These are phyloP conservation scores for Leucophenga montana DNA, from an alignment of 2,888 invertebrate species.

Conservation along the genomic window DNA sequence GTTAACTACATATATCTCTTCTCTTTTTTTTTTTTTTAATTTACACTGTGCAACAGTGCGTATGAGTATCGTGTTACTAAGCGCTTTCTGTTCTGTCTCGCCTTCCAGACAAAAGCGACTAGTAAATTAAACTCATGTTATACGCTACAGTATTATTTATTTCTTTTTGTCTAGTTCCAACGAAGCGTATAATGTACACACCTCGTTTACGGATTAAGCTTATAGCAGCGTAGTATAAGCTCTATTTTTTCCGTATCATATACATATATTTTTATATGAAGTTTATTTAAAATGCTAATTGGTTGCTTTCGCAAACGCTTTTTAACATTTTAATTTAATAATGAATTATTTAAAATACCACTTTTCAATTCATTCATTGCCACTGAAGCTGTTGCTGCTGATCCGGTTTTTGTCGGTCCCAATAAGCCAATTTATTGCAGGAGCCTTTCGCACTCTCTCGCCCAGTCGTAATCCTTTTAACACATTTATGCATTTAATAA, in stretches of 20 bases:
- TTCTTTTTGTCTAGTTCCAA: not conserved
- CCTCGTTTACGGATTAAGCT: slow-evolving; percentile 16
- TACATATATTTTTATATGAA: too few relatives aligned
- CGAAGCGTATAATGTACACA: slow-evolving; percentile 20
- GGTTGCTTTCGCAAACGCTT: too few relatives aligned
- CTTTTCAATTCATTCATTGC: too few relatives aligned
- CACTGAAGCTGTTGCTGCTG: not conserved
- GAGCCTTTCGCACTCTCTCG: not conserved
- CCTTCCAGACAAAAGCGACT: not conserved
- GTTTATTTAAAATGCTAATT: too few relatives aligned
- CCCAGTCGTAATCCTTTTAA: too few relatives aligned
- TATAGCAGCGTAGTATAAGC: slow-evolving; percentile 14
- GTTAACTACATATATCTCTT: too few relatives aligned
- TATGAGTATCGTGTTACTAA: slow-evolving; percentile 24
- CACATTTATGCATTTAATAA: too few relatives aligned
- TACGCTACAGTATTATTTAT: not conserved
- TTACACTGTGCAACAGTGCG: slow-evolving; percentile 9
- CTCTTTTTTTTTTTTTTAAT: not conserved
- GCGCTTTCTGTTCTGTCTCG: slow-evolving; percentile 2
- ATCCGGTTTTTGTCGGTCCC: not conserved
- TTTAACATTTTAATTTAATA: too few relatives aligned
- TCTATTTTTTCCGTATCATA: not conserved
- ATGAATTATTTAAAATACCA: too few relatives aligned
- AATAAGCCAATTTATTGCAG: slow-evolving; percentile 5
- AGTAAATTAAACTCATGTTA: slow-evolving; percentile 14